Evolutionary conservation across 2,888 invertebrate species (phyloP).

Genomic region (Nomada ferruginata): DNA sequence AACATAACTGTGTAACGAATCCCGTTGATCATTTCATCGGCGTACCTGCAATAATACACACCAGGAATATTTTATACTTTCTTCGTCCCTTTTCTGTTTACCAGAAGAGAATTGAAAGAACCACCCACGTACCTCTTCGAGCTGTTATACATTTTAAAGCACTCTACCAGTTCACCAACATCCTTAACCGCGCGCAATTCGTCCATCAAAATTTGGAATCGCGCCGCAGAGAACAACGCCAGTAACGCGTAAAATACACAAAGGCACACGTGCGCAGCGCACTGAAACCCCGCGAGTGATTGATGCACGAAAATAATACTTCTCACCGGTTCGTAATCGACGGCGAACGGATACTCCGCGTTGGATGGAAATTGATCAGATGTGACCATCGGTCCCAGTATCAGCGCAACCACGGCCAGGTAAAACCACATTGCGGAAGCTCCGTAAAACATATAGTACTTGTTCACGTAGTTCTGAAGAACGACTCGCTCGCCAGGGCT

Average conservation of each 20-base stretch:
- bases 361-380: conserved; percentile 71
- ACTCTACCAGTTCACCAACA: conserved; percentile 58
- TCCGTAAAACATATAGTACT: conserved; percentile 67
- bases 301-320: conserved; percentile 71
- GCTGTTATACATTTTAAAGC: conserved; percentile 69
- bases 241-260: conserved; percentile 70
- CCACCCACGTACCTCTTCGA: conserved; percentile 62
- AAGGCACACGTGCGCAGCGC: conserved; percentile 62
- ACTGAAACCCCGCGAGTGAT: conserved; percentile 68
- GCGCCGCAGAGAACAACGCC: too few species aligned
- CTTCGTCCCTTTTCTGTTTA: too few species aligned
- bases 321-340: conserved; percentile 54
- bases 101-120: neutral
- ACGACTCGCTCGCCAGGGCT: conserved; percentile 60
- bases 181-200: conserved; percentile 50
- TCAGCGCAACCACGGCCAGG: conserved; percentile 52
- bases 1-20: conserved; percentile 24
- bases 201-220: conserved; percentile 70
- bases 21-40: conserved; percentile 15
- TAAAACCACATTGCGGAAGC: conserved; percentile 60
- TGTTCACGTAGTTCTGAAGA: conserved; percentile 71
- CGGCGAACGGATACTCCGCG: conserved; percentile 76
- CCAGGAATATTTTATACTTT: neutral
- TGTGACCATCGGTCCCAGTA: conserved; percentile 67
- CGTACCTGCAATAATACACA: conserved; percentile 7